phyloP scores from a whole-genome alignment of 1,140 invertebrate species.

The Anthonomus grandis region DNA sequence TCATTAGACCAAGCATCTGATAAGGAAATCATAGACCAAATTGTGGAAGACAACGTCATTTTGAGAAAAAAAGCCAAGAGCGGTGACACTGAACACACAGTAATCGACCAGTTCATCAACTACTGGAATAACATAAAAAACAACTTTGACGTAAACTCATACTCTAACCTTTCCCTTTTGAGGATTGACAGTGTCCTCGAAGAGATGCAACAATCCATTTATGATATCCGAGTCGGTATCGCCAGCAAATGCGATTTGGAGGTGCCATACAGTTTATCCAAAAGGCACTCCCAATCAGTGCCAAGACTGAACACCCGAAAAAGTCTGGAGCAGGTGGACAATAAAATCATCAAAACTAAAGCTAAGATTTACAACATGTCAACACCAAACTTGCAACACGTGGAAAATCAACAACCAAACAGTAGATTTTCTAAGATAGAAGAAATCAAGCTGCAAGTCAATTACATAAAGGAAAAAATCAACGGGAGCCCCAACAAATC shows the following conservation, averaged over 20 bases:
- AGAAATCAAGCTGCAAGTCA: conserved; percentile 23
- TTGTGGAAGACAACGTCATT: conserved; percentile 24
- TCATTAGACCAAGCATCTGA: background rate
- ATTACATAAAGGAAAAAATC: conserved; percentile 27
- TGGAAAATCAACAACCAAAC: background rate
- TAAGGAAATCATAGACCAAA: conserved; percentile 13
- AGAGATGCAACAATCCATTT: conserved; percentile 24
- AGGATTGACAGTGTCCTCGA: conserved; percentile 18
- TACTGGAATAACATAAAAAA: conserved; percentile 22
- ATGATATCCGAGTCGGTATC: conserved; percentile 15
- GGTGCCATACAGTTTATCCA: conserved; percentile 14
- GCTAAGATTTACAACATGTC: conserved; percentile 17
- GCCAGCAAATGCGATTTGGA: conserved; percentile 18
- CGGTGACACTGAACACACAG: conserved; percentile 21
- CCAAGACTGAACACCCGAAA: conserved; percentile 21
- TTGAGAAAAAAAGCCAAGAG: conserved; percentile 21
- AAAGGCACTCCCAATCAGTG: conserved; percentile 19
- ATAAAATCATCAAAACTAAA: conserved; percentile 22
- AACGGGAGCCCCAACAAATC: conserved; percentile 6
- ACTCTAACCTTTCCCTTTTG: conserved; percentile 20
- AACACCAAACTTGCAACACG: conserved; percentile 1
- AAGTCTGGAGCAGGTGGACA: conserved; percentile 9
- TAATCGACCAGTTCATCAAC: conserved; percentile 23
- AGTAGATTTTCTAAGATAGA: conserved; percentile 24
- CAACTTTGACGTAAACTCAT: conserved; percentile 20